A percentile compares a stretch with the other conserved stretches of the same genome.
Evolutionary conservation across 64 coral and sea anemone genomes (phyloP).

Genomic region (Platygyra sinensis): DNA sequence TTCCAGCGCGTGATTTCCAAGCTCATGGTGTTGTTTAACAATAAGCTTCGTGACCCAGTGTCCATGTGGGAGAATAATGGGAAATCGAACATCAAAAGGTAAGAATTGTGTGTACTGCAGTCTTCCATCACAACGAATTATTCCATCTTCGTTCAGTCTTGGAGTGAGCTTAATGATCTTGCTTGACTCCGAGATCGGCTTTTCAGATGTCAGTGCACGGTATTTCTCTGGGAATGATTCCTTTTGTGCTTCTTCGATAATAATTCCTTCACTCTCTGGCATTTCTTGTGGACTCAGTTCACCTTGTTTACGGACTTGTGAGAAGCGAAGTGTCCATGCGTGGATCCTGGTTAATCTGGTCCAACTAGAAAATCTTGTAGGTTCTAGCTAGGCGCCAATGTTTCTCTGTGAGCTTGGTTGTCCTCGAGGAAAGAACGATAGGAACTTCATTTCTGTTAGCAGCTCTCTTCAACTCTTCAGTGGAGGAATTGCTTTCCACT

Average conservation of each 20-base stretch:
- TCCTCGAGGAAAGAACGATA: too few relatives aligned
- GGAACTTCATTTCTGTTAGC: too few relatives aligned
- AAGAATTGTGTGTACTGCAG: constrained; percentile 53
- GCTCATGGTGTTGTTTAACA: constrained; percentile 62
- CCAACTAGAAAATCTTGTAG: constrained; percentile 51
- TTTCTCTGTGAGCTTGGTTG: constrained; percentile 25
- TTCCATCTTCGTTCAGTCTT: constrained; percentile 52
- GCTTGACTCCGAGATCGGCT: constrained; percentile 50
- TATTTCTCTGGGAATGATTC: too few relatives aligned
- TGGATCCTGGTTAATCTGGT: constrained; percentile 37
- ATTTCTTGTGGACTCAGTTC: constrained; percentile 55
- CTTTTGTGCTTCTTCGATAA: constrained; percentile 40
- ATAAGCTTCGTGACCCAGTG: too few relatives aligned
- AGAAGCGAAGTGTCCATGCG: too few relatives aligned
- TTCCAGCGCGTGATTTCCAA: constrained; percentile 62
- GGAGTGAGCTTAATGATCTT: too few relatives aligned
- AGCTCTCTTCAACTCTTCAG: too few relatives aligned
- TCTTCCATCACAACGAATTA: constrained; percentile 61
- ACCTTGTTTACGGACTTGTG: constrained; percentile 34
- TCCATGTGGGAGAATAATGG: too few relatives aligned
- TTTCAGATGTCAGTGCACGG: too few relatives aligned
- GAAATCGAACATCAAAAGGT: constrained; percentile 50
- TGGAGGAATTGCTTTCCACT: too few relatives aligned
- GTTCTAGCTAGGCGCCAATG: constrained; percentile 29
- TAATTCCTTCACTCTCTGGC: constrained; percentile 15